phyloP scores from a whole-genome alignment of 2,797 vertebrate genomes.

The Propithecus perrieri region DNA sequence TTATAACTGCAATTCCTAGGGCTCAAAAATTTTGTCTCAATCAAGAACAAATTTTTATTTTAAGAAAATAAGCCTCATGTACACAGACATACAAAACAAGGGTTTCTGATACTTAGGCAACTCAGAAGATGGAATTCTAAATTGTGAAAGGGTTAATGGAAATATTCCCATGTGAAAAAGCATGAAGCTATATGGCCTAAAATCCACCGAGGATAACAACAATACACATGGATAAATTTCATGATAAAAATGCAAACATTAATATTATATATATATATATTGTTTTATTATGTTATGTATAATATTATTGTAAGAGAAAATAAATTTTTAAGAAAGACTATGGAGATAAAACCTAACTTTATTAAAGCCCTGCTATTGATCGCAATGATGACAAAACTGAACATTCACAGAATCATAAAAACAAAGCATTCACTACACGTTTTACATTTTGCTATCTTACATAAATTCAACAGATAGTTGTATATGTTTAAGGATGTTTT shows the following conservation, averaged over 20 bases:
- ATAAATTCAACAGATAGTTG: not conserved
- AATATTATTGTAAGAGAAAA: not conserved
- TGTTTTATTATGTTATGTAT: not conserved
- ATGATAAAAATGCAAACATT: not conserved
- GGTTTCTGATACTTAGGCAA: not conserved
- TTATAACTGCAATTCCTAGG: slow-evolving; percentile 3
- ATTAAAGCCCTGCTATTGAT: not conserved
- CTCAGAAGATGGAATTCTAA: slow-evolving; percentile 1
- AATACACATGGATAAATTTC: not conserved
- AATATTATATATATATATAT: not conserved
- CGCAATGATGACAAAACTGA: not conserved
- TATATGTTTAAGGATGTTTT: not conserved
- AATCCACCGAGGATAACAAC: not conserved
- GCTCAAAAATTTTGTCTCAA: slow-evolving; percentile 19
- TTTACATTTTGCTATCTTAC: not conserved
- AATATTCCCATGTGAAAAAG: not conserved
- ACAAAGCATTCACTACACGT: not conserved
- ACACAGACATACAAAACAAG: not conserved
- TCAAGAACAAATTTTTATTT: slow-evolving; percentile 30
- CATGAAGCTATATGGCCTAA: not conserved
- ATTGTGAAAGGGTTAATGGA: not conserved
- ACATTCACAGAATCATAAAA: not conserved
- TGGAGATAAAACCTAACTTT: not conserved
- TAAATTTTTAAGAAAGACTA: not conserved
- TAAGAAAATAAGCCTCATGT: not conserved